A percentile compares a stretch with the other conserved stretches of the same genome.
Conservation (phyloP, 1,140 invertebrate genomes). For the Aphelinus atriplicis region DNA sequence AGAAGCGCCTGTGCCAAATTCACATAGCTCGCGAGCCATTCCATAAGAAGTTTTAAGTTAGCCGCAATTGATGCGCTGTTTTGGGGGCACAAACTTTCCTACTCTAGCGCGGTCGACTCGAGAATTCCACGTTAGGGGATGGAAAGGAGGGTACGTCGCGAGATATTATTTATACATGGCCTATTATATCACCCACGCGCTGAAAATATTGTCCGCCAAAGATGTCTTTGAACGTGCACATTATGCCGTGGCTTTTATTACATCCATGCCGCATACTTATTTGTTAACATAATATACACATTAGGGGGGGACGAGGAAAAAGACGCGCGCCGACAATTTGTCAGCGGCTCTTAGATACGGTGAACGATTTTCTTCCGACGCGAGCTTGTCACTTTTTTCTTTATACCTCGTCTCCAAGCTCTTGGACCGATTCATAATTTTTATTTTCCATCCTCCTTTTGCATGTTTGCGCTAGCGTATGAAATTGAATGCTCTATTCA, state of each 20-base stretch:
- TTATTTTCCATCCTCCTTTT: no score
- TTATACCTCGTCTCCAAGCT: background rate
- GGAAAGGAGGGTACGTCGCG: background rate
- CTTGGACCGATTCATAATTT: no score
- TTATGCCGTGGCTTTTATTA: constrained; percentile 28
- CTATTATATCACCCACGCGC: constrained; percentile 18
- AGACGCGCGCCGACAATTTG: constrained; percentile 2
- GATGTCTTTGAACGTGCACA: background rate
- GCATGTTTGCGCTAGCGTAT: no score
- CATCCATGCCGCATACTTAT: background rate
- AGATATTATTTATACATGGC: constrained; percentile 25
- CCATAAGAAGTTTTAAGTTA: background rate
- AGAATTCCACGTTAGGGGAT: constrained; percentile 14
- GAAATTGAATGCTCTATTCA: no score
- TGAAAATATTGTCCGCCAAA: constrained; percentile 21
- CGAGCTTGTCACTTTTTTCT: constrained; percentile 12
- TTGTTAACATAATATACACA: constrained; percentile 35
- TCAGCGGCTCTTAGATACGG: constrained; percentile 26
- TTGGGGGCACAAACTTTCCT: background rate
- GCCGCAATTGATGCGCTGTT: background rate
- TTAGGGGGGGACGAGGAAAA: background rate
- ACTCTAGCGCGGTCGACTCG: background rate
- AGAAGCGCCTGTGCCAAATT: background rate
- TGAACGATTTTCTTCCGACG: constrained; percentile 22
- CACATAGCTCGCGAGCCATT: background rate